Evolutionary conservation across 2,113 vertebrate species (phyloP).

Genomic region (Psittacula cyanocephala): DNA sequence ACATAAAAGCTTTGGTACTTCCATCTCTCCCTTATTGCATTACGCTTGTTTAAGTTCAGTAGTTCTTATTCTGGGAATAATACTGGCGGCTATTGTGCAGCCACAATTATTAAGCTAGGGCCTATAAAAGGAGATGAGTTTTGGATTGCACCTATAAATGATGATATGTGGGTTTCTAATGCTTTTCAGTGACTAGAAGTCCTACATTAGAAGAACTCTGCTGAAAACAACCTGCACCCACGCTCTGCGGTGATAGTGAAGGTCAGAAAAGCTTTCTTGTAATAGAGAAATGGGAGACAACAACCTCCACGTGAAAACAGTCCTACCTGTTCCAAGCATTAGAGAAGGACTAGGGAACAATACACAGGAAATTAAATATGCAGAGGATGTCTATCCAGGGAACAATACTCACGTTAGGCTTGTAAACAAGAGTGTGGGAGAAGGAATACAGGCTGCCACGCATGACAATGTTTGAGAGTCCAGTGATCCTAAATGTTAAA

Average conservation of each 20-base stretch:
- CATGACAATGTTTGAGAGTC: neutral
- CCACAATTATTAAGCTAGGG: constrained; percentile 62
- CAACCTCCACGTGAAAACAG: neutral
- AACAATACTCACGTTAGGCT: neutral
- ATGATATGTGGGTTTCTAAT: constrained; percentile 47
- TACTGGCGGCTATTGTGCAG: constrained; percentile 12
- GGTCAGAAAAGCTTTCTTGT: neutral
- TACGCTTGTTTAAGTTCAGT: constrained; percentile 43
- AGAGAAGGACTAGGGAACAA: neutral
- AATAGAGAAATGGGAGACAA: neutral
- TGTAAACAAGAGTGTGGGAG: constrained; percentile 25
- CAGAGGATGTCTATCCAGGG: neutral
- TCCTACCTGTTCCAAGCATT: neutral
- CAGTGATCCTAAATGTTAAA: constrained; percentile 1
- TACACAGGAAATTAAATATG: neutral
- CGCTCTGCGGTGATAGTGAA: neutral
- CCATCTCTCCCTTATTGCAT: constrained; percentile 35
- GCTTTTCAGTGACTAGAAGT: constrained; percentile 11
- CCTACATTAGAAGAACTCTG: neutral
- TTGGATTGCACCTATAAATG: constrained; percentile 62
- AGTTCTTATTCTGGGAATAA: constrained; percentile 60
- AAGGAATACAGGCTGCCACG: neutral
- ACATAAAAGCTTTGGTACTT: constrained; percentile 49
- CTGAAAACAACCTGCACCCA: neutral
- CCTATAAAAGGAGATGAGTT: constrained; percentile 65